phyloP scores from a whole-genome alignment of 2,797 vertebrate genomes.

The Menidia menidia region DNA sequence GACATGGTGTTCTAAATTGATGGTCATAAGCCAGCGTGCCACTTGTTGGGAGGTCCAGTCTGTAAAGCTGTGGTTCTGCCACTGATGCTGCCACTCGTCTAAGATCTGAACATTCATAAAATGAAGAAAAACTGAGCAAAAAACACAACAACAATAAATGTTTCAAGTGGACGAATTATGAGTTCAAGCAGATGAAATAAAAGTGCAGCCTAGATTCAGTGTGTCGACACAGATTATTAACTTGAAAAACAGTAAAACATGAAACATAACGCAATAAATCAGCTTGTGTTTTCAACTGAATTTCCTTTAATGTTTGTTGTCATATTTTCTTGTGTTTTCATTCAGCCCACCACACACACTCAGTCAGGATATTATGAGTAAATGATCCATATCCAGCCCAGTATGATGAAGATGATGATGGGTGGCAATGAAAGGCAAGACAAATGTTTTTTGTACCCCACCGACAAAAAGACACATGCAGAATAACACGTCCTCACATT shows the following conservation, averaged over 20 bases:
- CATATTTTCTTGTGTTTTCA: background rate
- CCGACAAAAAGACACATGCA: slow-evolving; percentile 29
- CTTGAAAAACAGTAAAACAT: background rate
- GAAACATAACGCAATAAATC: background rate
- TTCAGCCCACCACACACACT: background rate
- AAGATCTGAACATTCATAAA: slow-evolving; percentile 84
- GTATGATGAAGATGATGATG: background rate
- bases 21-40: slow-evolving; percentile 90
- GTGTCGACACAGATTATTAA: background rate
- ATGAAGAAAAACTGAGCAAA: background rate
- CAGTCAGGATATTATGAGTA: slow-evolving; percentile 6
- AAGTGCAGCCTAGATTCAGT: slow-evolving; percentile 1
- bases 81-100: slow-evolving; percentile 89
- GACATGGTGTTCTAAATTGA: slow-evolving; percentile 92
- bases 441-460: slow-evolving; percentile 9
- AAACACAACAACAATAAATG: background rate
- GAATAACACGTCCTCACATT: slow-evolving; percentile 45
- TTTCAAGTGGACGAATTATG: background rate
- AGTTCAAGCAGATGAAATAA: background rate
- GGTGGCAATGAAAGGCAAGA: slow-evolving; percentile 18
- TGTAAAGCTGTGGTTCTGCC: slow-evolving; percentile 84
- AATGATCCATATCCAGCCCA: background rate
- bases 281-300: background rate
- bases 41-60: slow-evolving; percentile 96
- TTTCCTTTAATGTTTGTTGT: background rate